Conservation (phyloP, 35 echinoderm and acorn worm genomes). For the Stichopus chloronotus region DNA sequence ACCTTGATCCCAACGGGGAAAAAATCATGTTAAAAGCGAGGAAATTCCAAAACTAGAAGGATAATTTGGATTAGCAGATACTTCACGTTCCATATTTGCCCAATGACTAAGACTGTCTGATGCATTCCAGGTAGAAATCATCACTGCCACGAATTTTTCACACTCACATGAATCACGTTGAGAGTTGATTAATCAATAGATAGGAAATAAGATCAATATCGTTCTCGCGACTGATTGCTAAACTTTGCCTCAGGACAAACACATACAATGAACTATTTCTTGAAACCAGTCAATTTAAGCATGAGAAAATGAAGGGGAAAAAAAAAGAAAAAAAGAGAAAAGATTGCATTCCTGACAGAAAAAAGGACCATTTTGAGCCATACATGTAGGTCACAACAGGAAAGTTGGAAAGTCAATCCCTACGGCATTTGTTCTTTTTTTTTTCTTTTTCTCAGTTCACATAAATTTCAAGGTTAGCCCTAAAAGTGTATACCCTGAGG, state of each 20-base stretch:
- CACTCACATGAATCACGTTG: not conserved
- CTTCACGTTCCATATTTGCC: too few species aligned
- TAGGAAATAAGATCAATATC: not conserved
- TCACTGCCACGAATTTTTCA: too few species aligned
- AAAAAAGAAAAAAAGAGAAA: too few species aligned
- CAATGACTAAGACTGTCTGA: not conserved
- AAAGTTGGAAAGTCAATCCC: not conserved
- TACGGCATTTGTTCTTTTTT: not conserved
- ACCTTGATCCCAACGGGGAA: too few species aligned
- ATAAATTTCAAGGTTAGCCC: not conserved
- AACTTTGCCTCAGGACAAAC: not conserved
- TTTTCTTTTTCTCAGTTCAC: not conserved
- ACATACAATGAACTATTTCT: not conserved
- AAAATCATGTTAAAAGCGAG: too few species aligned
- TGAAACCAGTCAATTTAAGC: not conserved
- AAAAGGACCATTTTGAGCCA: not conserved
- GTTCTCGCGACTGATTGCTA: not conserved
- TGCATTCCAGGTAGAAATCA: not conserved
- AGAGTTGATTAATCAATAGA: not conserved
- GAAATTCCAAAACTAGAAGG: too few species aligned
- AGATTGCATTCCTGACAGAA: not conserved
- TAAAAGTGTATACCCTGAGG: not conserved
- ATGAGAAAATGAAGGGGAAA: not conserved
- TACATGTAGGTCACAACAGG: not conserved
- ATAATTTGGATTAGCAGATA: too few species aligned